A percentile compares a stretch with the other conserved stretches of the same genome.
phyloP scores from a whole-genome alignment of 2,888 invertebrate genomes.

The Therioaphis trifolii region DNA sequence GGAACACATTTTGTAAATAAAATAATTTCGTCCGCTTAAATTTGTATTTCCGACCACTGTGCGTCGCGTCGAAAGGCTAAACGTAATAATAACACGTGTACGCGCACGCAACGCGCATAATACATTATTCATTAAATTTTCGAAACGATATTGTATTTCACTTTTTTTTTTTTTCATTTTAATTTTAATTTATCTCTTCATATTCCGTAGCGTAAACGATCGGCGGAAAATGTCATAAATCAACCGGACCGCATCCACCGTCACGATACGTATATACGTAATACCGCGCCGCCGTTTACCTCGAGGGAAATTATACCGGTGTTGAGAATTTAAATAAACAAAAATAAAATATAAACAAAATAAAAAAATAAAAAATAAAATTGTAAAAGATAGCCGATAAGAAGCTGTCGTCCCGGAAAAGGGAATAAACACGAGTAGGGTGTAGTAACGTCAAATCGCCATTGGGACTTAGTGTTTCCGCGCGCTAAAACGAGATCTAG shows the following conservation, averaged over 20 bases:
- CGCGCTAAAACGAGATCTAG: not conserved
- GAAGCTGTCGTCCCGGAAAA: not conserved
- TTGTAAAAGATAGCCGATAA: slow-evolving; percentile 23
- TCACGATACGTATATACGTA: not conserved
- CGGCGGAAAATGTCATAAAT: slow-evolving; percentile 43
- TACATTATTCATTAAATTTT: slow-evolving; percentile 10
- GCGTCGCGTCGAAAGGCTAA: no score
- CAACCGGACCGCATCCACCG: slow-evolving; percentile 33
- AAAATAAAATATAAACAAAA: slow-evolving; percentile 14
- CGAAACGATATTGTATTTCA: slow-evolving; percentile 26
- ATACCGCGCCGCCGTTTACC: slow-evolving; percentile 16
- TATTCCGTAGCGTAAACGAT: slow-evolving; percentile 28
- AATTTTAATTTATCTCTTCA: slow-evolving; percentile 52
- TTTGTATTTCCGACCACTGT: no score
- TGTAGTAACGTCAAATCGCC: slow-evolving; percentile 1
- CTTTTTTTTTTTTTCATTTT: not conserved
- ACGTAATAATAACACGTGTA: no score
- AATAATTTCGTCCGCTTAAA: no score
- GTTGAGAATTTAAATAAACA: slow-evolving; percentile 57
- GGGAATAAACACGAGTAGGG: not conserved
- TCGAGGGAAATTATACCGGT: slow-evolving; percentile 53
- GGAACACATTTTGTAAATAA: no score
- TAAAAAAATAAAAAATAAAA: not conserved
- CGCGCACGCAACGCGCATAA: not conserved
- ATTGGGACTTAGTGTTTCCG: not conserved